Evolutionary conservation across 2,797 vertebrate genomes (phyloP), one percentile per base, ranked within the genome.

Genomic region (Nannoperca australis): DNA sequence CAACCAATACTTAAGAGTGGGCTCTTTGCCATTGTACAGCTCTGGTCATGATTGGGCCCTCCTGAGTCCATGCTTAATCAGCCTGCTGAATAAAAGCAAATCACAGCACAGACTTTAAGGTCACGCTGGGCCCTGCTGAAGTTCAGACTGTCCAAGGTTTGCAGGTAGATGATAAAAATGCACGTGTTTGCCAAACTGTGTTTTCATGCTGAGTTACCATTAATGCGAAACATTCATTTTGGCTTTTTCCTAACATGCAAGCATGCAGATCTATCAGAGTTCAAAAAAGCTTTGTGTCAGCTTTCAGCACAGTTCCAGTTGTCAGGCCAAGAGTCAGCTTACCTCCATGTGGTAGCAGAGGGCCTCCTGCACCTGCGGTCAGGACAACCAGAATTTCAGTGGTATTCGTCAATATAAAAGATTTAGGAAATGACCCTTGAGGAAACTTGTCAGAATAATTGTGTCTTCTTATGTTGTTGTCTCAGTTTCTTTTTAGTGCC

Each of bases 341-440:
- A 92, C 89, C 89, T 89, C 91, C 91, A 74, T 89, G 89, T 73
- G 89, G 85, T 66, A 86, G 73, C 82, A 93, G 81, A 54, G 72
- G 68, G 27, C 85, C 89, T 76, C 89, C 91, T 84, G 87, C 89
- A 90, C 90, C 91, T 94, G 81, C 42, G 61, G 69, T 62, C 0
- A 79, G 49, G 47, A 79, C 34, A 85, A 81, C 14, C 56, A 73
- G 30, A 62, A 40, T 27, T 30, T 71, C 45, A 73, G 60, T 7
- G 5, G 34, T 10, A 50, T 78, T 66, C 3, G 5, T 76, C 42
- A 65, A 11, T 10, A 67, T 15, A 10, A 58, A 3, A 30, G 22
- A 56, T 55, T 55, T n/a, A 54, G 12, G 8, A 6, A 78, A 44
- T 11, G 67, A 59, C 13, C 12, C 7, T 51, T 27, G 38, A 54